Evolutionary conservation across 2,888 invertebrate genomes (phyloP).

Genomic region (Meloe dianella): DNA sequence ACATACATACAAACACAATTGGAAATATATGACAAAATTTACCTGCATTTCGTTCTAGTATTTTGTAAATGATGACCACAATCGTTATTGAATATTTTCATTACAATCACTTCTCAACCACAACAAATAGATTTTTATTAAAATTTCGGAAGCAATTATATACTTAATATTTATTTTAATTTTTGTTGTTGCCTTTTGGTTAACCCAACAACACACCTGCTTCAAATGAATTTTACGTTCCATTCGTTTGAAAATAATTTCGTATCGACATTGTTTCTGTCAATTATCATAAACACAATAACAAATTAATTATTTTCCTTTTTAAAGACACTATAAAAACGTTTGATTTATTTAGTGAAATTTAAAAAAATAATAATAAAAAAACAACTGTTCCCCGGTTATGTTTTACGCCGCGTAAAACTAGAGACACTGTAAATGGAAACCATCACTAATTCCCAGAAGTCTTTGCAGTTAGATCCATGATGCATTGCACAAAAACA

Average conservation of each 20-base stretch:
- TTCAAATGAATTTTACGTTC: conserved; percentile 49
- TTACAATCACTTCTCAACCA: conserved; percentile 53
- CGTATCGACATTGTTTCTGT: conserved; percentile 20
- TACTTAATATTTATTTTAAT: no score
- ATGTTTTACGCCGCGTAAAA: conserved; percentile 59
- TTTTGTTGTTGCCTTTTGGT: conserved; percentile 26
- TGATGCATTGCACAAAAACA: conserved; percentile 52
- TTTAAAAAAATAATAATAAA: conserved; percentile 20
- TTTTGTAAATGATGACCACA: conserved; percentile 45
- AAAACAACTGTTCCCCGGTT: conserved; percentile 51
- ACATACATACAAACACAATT: conserved; percentile 15
- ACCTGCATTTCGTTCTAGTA: conserved; percentile 61
- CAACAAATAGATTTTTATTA: conserved; percentile 25
- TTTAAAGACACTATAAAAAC: background rate
- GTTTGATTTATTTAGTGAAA: background rate
- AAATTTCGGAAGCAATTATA: background rate
- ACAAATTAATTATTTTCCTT: no score
- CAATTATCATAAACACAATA: background rate
- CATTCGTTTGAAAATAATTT: conserved; percentile 34
- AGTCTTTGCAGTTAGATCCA: conserved; percentile 60
- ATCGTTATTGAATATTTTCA: conserved; percentile 56
- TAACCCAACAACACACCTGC: conserved; percentile 61
- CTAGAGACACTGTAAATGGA: conserved; percentile 65
- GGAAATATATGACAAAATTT: conserved; percentile 40
- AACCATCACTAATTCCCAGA: conserved; percentile 65